Percentiles rank a stretch among this genome's conserved stretches.
phyloP scores from a whole-genome alignment of 2,888 invertebrate species.

The Eupithecia pulchellata region DNA sequence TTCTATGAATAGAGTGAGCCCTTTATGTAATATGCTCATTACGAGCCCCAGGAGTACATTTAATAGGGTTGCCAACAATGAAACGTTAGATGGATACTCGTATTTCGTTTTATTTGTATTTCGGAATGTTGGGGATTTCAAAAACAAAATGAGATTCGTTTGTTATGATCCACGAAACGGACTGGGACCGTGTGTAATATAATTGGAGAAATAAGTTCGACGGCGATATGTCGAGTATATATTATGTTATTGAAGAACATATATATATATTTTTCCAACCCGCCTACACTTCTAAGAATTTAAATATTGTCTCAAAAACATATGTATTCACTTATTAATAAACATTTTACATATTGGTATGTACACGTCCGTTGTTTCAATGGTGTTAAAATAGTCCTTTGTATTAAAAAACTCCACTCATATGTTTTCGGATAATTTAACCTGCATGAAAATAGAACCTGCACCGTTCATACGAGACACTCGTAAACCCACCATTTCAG shows the following conservation, averaged over 20 bases:
- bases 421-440: too few relatives aligned
- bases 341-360: too few relatives aligned
- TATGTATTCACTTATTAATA: too few relatives aligned
- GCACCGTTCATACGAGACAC: neutral
- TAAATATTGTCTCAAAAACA: too few relatives aligned
- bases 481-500: neutral
- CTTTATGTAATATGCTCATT: slow-evolving; percentile 71
- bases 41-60: slow-evolving; percentile 55
- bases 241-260: neutral
- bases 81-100: slow-evolving; percentile 44
- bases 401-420: neutral
- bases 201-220: neutral
- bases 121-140: slow-evolving; percentile 35
- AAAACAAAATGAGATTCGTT: slow-evolving; percentile 37
- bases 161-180: slow-evolving; percentile 32
- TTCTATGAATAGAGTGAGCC: slow-evolving; percentile 68
- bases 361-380: too few relatives aligned
- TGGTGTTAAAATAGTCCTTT: neutral
- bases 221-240: neutral
- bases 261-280: neutral
- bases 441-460: neutral
- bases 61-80: slow-evolving; percentile 57
- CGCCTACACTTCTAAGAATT: too few relatives aligned
- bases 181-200: slow-evolving; percentile 15
- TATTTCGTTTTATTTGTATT: slow-evolving; percentile 41